phyloP scores from a whole-genome alignment of 2,797 vertebrate species.

The Rachycentron canadum region DNA sequence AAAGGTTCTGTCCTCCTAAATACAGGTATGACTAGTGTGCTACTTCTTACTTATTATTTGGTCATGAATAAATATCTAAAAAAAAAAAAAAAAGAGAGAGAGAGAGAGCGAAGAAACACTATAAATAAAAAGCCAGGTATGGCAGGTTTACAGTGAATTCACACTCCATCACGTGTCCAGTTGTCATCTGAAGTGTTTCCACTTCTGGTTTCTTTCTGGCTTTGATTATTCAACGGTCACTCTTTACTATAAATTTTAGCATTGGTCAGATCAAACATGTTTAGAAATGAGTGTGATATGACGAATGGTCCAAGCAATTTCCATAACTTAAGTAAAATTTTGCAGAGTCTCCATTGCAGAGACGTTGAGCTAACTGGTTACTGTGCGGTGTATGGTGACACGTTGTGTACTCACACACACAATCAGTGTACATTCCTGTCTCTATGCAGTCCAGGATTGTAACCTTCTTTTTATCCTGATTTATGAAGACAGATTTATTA shows the following conservation, averaged over 20 bases:
- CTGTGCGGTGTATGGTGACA: conserved; percentile 42
- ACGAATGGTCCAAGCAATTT: conserved; percentile 51
- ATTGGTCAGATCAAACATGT: conserved; percentile 55
- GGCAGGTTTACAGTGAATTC: conserved; percentile 37
- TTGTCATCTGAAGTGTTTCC: conserved; percentile 71
- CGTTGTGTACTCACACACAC: conserved; percentile 28
- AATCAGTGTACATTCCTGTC: conserved; percentile 27
- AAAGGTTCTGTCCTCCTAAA: not conserved
- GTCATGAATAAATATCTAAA: conserved; percentile 4
- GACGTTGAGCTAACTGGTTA: conserved; percentile 32
- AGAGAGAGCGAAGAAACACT: too few species aligned
- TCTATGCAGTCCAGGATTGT: not conserved
- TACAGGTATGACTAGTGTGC: not conserved
- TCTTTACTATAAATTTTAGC: conserved; percentile 62
- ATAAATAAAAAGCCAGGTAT: conserved; percentile 24
- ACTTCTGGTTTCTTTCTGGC: conserved; percentile 62
- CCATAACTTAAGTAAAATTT: conserved; percentile 47
- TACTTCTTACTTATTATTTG: conserved; percentile 1
- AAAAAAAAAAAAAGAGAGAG: not conserved
- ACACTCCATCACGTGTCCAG: conserved; percentile 53
- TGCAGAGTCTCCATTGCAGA: conserved; percentile 27
- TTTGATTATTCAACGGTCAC: conserved; percentile 58
- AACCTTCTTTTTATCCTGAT: not conserved
- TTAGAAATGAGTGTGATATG: conserved; percentile 48
- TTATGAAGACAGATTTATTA: not conserved